phyloP scores from a whole-genome alignment of 2,113 vertebrate genomes.

The Alligator sinensis region DNA sequence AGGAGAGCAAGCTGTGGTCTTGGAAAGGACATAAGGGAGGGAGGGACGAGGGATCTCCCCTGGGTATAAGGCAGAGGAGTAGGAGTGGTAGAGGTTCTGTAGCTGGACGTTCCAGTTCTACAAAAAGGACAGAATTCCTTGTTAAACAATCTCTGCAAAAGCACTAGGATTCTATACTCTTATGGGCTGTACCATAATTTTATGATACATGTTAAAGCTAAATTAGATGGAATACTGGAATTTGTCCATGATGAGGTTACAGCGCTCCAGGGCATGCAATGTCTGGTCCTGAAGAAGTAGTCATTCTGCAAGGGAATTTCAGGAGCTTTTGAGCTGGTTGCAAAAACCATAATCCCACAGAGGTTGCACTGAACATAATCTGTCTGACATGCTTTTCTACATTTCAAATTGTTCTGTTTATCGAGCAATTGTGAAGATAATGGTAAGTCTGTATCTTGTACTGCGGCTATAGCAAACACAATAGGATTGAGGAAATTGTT shows the following conservation, averaged over 20 bases:
- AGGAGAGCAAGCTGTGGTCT: too few relatives aligned
- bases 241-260: neutral
- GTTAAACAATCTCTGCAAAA: neutral
- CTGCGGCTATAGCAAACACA: neutral
- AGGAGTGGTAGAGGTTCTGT: neutral
- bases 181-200: neutral
- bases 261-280: neutral
- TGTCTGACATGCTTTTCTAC: neutral
- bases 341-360: neutral
- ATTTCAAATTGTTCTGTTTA: neutral
- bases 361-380: neutral
- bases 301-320: neutral
- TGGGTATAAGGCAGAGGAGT: too few relatives aligned
- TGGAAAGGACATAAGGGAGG: too few relatives aligned
- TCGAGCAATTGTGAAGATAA: neutral
- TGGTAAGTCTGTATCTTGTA: neutral
- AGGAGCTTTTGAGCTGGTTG: neutral
- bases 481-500: neutral
- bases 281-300: neutral
- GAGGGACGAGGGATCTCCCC: too few relatives aligned
- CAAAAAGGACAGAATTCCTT: neutral
- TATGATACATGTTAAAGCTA: neutral
- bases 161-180: neutral
- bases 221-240: neutral
- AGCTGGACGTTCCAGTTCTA: neutral